Evolutionary conservation across 2,888 invertebrate genomes (phyloP), one percentile per base, ranked within the genome.

Genomic region (Torymus tubicola): DNA sequence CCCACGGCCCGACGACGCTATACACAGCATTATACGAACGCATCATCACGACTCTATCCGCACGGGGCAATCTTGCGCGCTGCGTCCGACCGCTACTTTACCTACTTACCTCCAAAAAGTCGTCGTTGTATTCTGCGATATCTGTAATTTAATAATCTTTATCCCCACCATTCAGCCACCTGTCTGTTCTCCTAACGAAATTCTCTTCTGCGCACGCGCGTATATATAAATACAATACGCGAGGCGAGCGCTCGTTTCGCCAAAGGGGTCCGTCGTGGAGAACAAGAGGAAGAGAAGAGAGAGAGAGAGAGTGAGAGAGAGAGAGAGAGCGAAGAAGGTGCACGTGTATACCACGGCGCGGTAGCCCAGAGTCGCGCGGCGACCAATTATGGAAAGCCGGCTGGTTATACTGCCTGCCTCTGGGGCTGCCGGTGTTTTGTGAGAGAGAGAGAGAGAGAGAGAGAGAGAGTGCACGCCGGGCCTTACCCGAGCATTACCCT

Each of bases 361-460:
- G 76, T 69, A 76, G 76, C 69, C 31, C 76, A 50, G 14, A 21
- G 81, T 80, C 78, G 82, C 79, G 42, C 83, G 74, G 63, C 84
- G 82, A 81, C 86, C 86, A 86, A 86, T 86, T 86, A 86, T 83
- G 86, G 81, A 84, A 86, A 84, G 86, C 83, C 83, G 79, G 42
- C 42, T 42, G 42, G 42, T 42, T 42, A 42, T 42, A 42, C 42
- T 42, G 42, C 42, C 8, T 42, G 42, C 42, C 42, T 42, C 42
- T 42, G 42, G 42, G 42, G 42, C 42, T 42, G 42, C 42, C 8
- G 42, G 42, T 42, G 42, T 42, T 42, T 42, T 42, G 42, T 8
- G 1, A 1, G 8, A 42, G 42, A 42, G 42, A 42, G 42, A 42
- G 42, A 31, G 5, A 80, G 82, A 78, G 79, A 65, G 63, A 55